Conservation (phyloP, 1,140 invertebrate species). For the Cotesia glomerata region DNA sequence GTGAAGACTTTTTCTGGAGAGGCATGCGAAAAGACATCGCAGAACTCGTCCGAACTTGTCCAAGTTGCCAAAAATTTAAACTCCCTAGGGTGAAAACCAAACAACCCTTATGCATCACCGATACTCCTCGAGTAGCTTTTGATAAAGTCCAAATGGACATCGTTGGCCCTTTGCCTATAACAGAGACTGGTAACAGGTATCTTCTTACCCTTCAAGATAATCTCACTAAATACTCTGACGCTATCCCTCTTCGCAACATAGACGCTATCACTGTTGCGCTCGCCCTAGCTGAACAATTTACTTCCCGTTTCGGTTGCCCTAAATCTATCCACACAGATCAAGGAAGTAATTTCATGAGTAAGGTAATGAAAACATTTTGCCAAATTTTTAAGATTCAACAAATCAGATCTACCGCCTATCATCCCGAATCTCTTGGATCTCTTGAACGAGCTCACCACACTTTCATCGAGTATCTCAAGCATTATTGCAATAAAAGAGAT, state of each 20-base stretch:
- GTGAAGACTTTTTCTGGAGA: neutral
- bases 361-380: conserved; percentile 39
- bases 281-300: conserved; percentile 39
- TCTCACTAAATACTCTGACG: neutral
- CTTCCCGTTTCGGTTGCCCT: conserved; percentile 44
- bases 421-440: no score
- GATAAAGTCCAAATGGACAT: no score
- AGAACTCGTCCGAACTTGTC: neutral
- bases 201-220: no score
- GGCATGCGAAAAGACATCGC: neutral
- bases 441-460: no score
- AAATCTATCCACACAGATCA: conserved; percentile 46
- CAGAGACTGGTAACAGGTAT: no score
- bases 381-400: conserved; percentile 39
- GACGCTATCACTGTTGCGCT: conserved; percentile 37
- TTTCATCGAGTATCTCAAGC: neutral
- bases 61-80: no score
- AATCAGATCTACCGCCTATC: no score
- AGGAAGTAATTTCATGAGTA: conserved; percentile 26
- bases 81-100: no score
- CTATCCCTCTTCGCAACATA: conserved; percentile 36
- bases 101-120: no score
- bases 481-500: conserved; percentile 27
- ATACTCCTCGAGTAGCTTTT: no score
- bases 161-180: no score